A percentile compares a stretch with the other conserved stretches of the same genome.
Conservation (phyloP, 2,113 vertebrate genomes). For the Columba janthina region DNA sequence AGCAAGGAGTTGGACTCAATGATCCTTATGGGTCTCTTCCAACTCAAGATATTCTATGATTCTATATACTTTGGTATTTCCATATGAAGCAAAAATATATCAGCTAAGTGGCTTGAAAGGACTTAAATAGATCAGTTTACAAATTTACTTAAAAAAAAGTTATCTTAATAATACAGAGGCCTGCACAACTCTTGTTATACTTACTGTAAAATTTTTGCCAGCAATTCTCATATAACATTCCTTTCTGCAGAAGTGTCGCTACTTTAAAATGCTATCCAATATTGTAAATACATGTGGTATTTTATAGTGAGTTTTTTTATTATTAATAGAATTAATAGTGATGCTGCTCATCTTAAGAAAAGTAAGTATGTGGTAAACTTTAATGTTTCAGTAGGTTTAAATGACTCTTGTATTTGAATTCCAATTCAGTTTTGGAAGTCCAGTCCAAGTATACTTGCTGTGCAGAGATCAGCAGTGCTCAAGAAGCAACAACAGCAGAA, state of each 20-base stretch:
- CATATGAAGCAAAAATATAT: not conserved
- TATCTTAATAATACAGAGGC: not conserved
- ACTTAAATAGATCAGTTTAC: not conserved
- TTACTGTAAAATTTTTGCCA: not conserved
- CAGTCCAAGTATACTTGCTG: conserved; percentile 92
- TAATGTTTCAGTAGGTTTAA: not conserved
- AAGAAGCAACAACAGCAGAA: conserved; percentile 82
- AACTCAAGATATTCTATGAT: not conserved
- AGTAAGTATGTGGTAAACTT: not conserved
- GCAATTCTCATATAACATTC: not conserved
- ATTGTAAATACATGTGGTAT: not conserved
- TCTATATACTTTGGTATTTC: not conserved
- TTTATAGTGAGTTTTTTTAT: not conserved
- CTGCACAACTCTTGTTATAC: not conserved
- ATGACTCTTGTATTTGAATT: conserved; percentile 49
- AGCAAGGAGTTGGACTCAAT: no score
- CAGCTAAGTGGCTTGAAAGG: not conserved
- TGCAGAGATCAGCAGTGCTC: conserved; percentile 91
- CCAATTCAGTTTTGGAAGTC: conserved; percentile 91
- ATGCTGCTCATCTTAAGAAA: conserved; percentile 9
- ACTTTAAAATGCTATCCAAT: not conserved
- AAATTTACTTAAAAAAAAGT: not conserved
- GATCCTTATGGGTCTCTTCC: no score
- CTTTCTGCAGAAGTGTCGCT: not conserved
- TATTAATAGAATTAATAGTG: not conserved